Evolutionary conservation across 2,888 invertebrate genomes (phyloP).

Genomic region (Brachypalpus laphriformis): DNA sequence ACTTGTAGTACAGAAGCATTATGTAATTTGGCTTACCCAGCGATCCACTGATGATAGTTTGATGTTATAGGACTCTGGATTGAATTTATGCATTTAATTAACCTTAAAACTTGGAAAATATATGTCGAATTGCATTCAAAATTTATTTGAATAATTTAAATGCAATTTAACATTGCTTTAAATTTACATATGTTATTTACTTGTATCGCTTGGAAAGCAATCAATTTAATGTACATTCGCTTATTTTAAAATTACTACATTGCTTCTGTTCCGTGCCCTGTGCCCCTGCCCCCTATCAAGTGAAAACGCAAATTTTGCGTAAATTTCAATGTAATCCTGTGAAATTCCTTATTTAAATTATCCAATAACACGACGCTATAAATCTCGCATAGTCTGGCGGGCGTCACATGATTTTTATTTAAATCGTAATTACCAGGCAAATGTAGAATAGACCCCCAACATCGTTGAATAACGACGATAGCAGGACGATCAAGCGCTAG

Average conservation of each 20-base stretch:
- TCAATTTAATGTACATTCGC: slow-evolving; percentile 66
- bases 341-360: slow-evolving; percentile 74
- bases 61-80: background rate
- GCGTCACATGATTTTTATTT: slow-evolving; percentile 74
- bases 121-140: slow-evolving; percentile 23
- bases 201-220: slow-evolving; percentile 56
- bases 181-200: slow-evolving; percentile 57
- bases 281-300: slow-evolving; percentile 23
- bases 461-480: background rate
- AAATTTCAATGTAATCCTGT: slow-evolving; percentile 72
- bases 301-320: slow-evolving; percentile 68
- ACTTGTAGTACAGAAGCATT: no score
- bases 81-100: slow-evolving; percentile 42
- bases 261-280: background rate
- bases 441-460: slow-evolving; percentile 59
- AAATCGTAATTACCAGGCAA: slow-evolving; percentile 72
- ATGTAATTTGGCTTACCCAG: no score
- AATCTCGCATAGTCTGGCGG: slow-evolving; percentile 73
- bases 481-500: slow-evolving; percentile 1
- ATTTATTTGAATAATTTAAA: slow-evolving; percentile 64
- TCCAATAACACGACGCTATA: slow-evolving; percentile 73
- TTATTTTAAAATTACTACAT: slow-evolving; percentile 61
- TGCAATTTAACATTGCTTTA: slow-evolving; percentile 65
- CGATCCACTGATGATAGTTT: background rate
- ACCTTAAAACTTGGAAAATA: background rate